phyloP scores from a whole-genome alignment of 2,888 invertebrate species.

The Ophion slaviceki region DNA sequence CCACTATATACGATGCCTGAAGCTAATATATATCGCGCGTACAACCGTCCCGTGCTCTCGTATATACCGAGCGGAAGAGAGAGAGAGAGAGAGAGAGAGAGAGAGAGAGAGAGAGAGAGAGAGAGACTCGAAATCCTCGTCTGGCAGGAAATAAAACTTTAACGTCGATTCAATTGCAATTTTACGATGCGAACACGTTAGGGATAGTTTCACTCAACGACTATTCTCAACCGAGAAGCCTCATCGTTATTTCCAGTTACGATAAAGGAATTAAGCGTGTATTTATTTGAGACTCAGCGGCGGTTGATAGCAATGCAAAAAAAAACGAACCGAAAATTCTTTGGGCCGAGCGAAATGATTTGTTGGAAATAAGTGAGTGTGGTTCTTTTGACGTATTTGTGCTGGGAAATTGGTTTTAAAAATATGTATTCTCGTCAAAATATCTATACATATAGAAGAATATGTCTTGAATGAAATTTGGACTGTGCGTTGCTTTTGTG shows the following conservation, averaged over 20 bases:
- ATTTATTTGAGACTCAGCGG: neutral
- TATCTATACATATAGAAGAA: too few relatives aligned
- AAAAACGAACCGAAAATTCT: neutral
- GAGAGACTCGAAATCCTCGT: conserved; percentile 45
- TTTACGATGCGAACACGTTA: conserved; percentile 58
- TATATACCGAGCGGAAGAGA: conserved; percentile 2
- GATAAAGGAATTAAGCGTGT: conserved; percentile 11
- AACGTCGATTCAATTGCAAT: conserved; percentile 62
- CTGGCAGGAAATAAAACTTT: conserved; percentile 63
- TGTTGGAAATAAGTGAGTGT: too few relatives aligned
- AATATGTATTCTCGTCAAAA: too few relatives aligned
- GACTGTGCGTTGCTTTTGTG: too few relatives aligned
- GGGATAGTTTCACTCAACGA: conserved; percentile 48
- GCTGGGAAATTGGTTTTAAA: too few relatives aligned
- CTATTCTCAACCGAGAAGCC: conserved; percentile 32
- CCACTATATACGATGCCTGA: conserved; percentile 13
- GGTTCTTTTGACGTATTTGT: too few relatives aligned
- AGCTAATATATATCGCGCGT: conserved; percentile 8
- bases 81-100: neutral
- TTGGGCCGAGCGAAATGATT: too few relatives aligned
- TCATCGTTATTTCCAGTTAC: neutral
- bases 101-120: too few relatives aligned
- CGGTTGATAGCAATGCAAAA: neutral
- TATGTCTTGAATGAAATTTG: too few relatives aligned
- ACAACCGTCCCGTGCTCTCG: neutral